Conservation (phyloP, 1,140 invertebrate species). For the Onthophagus taurus region DNA sequence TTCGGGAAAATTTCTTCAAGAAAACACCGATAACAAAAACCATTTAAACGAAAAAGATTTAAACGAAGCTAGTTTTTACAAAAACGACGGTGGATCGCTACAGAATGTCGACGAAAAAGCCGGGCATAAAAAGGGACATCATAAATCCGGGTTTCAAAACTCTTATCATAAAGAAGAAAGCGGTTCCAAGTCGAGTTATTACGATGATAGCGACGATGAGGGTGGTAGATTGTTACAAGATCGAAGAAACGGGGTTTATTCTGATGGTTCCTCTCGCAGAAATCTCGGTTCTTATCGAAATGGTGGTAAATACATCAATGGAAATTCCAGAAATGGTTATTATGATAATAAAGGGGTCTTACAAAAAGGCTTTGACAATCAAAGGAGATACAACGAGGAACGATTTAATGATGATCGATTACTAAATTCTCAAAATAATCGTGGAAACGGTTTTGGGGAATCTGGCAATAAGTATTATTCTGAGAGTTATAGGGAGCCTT, state of each 20-base stretch:
- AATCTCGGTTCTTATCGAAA: neutral
- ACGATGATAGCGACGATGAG: constrained; percentile 51
- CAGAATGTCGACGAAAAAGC: constrained; percentile 39
- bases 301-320: constrained; percentile 14
- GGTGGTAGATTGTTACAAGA: constrained; percentile 44
- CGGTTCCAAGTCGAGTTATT: constrained; percentile 53
- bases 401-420: constrained; percentile 43
- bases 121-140: constrained; percentile 52
- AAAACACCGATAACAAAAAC: constrained; percentile 22
- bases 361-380: constrained; percentile 38
- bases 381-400: constrained; percentile 43
- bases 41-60: constrained; percentile 24
- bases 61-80: constrained; percentile 26
- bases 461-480: constrained; percentile 16
- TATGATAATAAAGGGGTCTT: constrained; percentile 43
- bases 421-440: constrained; percentile 34
- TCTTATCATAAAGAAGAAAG: constrained; percentile 57
- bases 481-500: neutral
- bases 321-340: constrained; percentile 38
- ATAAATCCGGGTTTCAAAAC: constrained; percentile 53
- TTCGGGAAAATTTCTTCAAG: constrained; percentile 23
- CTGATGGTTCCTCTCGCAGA: neutral
- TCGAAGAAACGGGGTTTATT: constrained; percentile 34
- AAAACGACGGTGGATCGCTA: constrained; percentile 21
- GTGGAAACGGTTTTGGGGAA: constrained; percentile 41